These are phyloP conservation scores for Xestia ashworthii DNA, from an alignment of 2,888 invertebrate species.

Conservation along the genomic window DNA sequence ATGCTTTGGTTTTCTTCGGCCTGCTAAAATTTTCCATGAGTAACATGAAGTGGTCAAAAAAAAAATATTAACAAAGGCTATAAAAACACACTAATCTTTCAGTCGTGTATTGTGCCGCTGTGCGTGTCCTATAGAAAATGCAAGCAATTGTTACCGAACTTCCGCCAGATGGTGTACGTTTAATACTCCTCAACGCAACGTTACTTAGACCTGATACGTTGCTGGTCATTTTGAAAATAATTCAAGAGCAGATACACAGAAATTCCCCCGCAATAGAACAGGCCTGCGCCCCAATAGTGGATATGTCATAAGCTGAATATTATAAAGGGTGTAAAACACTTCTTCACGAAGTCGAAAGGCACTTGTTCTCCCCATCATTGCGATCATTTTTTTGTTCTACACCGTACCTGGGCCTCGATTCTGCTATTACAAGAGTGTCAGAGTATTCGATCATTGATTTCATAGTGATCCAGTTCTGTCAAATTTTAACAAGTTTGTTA, in stretches of 20 bases:
- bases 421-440: no score
- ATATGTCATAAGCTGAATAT: not conserved
- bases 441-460: no score
- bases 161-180: not conserved
- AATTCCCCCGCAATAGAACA: not conserved
- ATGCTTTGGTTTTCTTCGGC: not conserved
- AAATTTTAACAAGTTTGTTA: no score
- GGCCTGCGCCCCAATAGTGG: not conserved
- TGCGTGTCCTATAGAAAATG: not conserved
- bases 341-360: no score
- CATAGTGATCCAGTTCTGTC: no score
- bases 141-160: not conserved
- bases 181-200: not conserved
- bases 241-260: not conserved
- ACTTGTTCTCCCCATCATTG: no score
- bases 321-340: no score
- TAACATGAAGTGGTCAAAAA: not conserved
- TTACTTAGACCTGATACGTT: not conserved
- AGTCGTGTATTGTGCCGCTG: not conserved
- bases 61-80: not conserved
- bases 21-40: not conserved
- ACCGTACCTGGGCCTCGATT: no score
- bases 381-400: no score
- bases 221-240: not conserved
- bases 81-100: not conserved